Evolutionary conservation across 2,888 invertebrate genomes (phyloP).

Genomic region (Asteroscopus sphinx): DNA sequence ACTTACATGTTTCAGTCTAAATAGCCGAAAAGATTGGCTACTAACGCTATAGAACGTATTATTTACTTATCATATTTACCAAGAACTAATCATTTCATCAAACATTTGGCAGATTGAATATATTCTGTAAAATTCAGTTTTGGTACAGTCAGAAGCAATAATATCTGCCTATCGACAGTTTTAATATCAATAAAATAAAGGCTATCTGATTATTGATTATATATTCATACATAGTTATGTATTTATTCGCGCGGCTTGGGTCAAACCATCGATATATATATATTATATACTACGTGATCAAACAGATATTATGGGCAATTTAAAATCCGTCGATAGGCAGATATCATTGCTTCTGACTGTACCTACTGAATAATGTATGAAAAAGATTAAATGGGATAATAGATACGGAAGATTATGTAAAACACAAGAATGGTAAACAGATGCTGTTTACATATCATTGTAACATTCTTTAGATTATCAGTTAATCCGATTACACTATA

Average conservation of each 20-base stretch:
- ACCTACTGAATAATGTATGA: neutral
- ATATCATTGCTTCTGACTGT: no score
- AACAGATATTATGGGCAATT: no score
- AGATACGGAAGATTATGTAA: neutral
- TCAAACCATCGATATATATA: no score
- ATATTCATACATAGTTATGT: no score
- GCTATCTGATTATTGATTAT: no score
- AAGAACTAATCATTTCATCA: conserved; percentile 25
- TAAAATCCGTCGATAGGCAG: no score
- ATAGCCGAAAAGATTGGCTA: conserved; percentile 38
- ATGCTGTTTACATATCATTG: conserved; percentile 4
- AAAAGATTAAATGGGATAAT: neutral
- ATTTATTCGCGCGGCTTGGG: no score
- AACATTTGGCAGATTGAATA: conserved; percentile 19
- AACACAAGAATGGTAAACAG: conserved; percentile 1
- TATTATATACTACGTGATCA: no score
- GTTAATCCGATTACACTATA: neutral
- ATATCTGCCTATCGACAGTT: no score
- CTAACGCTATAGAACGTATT: conserved; percentile 24
- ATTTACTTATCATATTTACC: conserved; percentile 23
- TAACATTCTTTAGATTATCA: conserved; percentile 17
- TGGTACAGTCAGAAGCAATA: no score
- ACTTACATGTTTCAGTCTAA: conserved; percentile 35
- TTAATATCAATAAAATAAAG: no score
- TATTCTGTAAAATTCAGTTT: conserved; percentile 18